Conservation (phyloP, 2,113 vertebrate species). For the Eidolon helvum region DNA sequence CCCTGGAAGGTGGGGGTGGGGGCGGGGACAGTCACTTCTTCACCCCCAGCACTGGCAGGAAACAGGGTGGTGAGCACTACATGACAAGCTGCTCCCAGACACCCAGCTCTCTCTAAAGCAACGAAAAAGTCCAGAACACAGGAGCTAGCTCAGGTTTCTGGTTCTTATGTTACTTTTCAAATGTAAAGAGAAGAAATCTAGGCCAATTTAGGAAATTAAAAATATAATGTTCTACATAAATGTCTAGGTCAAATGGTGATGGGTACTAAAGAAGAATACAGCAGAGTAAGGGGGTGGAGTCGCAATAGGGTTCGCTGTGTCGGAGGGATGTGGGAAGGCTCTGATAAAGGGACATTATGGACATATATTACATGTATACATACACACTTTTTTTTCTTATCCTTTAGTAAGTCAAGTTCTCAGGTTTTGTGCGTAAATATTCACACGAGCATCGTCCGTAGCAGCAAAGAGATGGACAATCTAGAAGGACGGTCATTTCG, state of each 20-base stretch:
- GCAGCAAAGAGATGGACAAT: neutral
- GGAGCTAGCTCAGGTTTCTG: neutral
- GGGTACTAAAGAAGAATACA: neutral
- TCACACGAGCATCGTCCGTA: neutral
- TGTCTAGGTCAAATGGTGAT: neutral
- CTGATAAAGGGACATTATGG: neutral
- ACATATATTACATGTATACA: neutral
- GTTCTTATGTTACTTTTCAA: neutral
- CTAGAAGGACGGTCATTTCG: neutral
- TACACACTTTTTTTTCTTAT: neutral
- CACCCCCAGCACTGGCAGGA: neutral
- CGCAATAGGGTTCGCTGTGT: neutral
- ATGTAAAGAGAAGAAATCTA: neutral
- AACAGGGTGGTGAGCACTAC: accelerated
- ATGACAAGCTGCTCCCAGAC: neutral
- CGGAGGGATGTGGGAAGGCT: neutral
- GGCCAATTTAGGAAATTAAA: slow-evolving; percentile 7
- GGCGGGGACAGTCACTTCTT: neutral
- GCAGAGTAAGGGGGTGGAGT: neutral
- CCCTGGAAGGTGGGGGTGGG: neutral
- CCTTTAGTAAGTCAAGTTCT: neutral
- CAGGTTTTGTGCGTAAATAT: neutral
- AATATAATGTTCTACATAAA: neutral
- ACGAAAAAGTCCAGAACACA: neutral
- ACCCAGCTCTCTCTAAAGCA: neutral